A percentile compares a stretch with the other conserved stretches of the same genome.
These are phyloP conservation scores for Hafferia zeledoni DNA, from an alignment of 2,797 vertebrate species.

Conservation along the genomic window DNA sequence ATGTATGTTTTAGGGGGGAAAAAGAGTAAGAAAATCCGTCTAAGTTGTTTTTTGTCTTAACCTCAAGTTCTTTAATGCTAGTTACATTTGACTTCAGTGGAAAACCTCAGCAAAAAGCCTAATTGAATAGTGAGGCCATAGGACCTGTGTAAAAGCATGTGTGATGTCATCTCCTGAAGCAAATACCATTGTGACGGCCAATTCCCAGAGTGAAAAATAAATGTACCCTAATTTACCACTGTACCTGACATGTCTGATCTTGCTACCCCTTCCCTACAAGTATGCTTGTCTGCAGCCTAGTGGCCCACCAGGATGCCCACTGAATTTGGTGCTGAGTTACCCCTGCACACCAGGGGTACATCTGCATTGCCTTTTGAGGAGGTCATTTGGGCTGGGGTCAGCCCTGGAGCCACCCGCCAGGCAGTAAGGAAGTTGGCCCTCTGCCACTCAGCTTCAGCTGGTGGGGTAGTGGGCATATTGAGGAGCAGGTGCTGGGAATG, in stretches of 20 bases:
- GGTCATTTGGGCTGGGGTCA: accelerated
- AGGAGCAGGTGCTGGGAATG: background rate
- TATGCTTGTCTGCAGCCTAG: background rate
- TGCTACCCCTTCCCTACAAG: background rate
- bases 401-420: background rate
- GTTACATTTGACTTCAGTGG: background rate
- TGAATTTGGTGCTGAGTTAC: background rate
- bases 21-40: background rate
- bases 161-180: background rate
- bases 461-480: accelerated
- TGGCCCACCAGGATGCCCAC: accelerated
- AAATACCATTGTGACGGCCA: background rate
- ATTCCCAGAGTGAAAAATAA: accelerated
- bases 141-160: background rate
- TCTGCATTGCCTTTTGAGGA: background rate
- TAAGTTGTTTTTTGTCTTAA: background rate
- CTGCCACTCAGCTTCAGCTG: accelerated
- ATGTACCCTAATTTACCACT: background rate
- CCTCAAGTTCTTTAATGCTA: background rate
- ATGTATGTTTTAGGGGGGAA: background rate
- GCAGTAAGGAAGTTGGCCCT: background rate
- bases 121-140: accelerated
- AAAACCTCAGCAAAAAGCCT: background rate
- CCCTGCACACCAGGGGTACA: background rate
- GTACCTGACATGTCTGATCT: background rate